Percentiles rank a stretch among this genome's conserved stretches.
These are phyloP conservation scores for Noctua janthe DNA, from an alignment of 2,888 invertebrate species.

Conservation along the genomic window DNA sequence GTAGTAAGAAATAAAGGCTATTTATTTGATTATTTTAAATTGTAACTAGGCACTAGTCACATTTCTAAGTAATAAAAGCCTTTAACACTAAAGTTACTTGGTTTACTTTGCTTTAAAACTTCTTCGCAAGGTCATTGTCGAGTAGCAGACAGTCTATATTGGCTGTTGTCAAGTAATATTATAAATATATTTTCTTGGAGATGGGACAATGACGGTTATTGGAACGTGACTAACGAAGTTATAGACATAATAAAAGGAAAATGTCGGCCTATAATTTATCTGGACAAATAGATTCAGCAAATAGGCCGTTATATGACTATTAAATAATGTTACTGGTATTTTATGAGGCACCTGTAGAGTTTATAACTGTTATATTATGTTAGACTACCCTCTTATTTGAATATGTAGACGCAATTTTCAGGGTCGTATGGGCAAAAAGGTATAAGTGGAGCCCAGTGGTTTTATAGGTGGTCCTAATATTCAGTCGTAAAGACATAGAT, in stretches of 20 bases:
- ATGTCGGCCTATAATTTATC: not conserved
- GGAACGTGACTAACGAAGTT: conserved; percentile 8
- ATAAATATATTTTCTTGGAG: not conserved
- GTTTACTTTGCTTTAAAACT: not conserved
- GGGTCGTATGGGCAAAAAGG: conserved; percentile 3
- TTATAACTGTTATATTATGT: conserved; percentile 25
- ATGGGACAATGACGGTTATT: not conserved
- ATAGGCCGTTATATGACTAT: conserved; percentile 14
- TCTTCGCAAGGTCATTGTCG: not conserved
- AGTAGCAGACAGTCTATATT: not conserved
- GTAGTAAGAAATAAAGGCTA: too few relatives aligned
- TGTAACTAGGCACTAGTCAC: not conserved
- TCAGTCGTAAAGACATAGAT: not conserved
- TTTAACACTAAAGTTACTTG: not conserved
- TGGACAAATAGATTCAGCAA: conserved; percentile 21
- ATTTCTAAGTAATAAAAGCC: not conserved
- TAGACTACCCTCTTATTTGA: conserved; percentile 15
- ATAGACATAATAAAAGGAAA: conserved; percentile 5
- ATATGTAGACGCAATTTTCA: conserved; percentile 18
- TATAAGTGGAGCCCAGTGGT: not conserved
- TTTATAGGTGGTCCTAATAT: not conserved
- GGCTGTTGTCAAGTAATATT: not conserved
- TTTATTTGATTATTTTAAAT: not conserved
- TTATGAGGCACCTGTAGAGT: conserved; percentile 39
- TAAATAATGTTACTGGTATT: conserved; percentile 18